These are phyloP conservation scores for Morelia viridis DNA, from an alignment of 2,797 vertebrate genomes.

Conservation along the genomic window DNA sequence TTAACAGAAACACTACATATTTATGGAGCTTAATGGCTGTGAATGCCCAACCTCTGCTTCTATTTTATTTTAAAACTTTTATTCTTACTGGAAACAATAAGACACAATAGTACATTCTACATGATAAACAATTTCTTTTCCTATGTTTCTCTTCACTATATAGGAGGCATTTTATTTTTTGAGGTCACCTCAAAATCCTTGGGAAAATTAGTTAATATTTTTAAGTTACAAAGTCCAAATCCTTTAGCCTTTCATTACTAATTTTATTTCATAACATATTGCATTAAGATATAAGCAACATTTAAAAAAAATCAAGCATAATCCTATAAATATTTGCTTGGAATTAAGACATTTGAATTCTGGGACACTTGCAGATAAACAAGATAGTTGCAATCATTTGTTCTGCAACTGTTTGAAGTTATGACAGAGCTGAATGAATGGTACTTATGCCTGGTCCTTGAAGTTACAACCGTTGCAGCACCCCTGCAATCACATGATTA, in stretches of 20 bases:
- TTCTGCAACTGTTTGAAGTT: not conserved
- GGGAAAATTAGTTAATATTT: not conserved
- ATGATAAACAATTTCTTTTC: not conserved
- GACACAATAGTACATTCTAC: not conserved
- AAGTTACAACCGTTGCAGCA: not conserved
- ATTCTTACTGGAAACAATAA: not conserved
- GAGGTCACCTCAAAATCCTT: not conserved
- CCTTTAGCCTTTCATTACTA: not conserved
- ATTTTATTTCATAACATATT: not conserved
- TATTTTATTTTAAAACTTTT: not conserved
- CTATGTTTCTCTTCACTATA: not conserved
- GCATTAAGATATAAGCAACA: not conserved
- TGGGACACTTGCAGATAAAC: not conserved
- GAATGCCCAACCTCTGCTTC: not conserved
- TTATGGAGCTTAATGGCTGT: not conserved
- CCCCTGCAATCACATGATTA: not conserved
- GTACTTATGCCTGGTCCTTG: not conserved
- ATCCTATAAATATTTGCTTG: not conserved
- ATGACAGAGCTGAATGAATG: not conserved
- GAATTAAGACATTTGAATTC: not conserved
- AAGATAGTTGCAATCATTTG: not conserved
- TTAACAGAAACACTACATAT: not conserved
- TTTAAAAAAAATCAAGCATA: not conserved
- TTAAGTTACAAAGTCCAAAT: not conserved
- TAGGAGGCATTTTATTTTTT: not conserved